phyloP scores from a whole-genome alignment of 2,797 vertebrate species.

The Lagodon rhomboides region DNA sequence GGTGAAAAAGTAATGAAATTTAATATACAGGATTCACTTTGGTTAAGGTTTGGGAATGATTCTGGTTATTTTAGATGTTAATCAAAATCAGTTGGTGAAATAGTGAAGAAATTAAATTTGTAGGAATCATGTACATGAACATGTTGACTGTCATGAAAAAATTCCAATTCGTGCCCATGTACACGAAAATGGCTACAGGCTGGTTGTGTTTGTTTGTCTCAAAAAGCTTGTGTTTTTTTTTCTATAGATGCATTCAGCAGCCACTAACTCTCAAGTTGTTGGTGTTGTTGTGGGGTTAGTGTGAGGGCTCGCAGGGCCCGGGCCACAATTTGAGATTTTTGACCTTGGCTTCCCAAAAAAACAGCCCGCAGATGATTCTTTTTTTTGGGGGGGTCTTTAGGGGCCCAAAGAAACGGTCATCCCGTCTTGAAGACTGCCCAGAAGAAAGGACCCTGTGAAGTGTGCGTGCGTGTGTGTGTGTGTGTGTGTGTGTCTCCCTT shows the following conservation, averaged over 20 bases:
- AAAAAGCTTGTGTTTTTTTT: not conserved
- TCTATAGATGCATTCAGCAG: not conserved
- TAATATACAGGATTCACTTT: too few relatives aligned
- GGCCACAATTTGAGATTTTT: constrained; percentile 38
- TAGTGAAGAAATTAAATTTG: too few relatives aligned
- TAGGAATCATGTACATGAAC: too few relatives aligned
- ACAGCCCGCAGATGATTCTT: constrained; percentile 8
- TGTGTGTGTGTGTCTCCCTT: constrained; percentile 39
- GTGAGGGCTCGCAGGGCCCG: not conserved
- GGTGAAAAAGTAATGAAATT: too few relatives aligned
- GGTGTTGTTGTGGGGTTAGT: not conserved
- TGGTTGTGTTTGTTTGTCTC: not conserved
- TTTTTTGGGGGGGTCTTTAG: constrained; percentile 11
- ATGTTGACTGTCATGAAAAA: too few relatives aligned
- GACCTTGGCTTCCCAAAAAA: constrained; percentile 30
- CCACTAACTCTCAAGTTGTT: not conserved
- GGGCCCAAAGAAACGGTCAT: constrained; percentile 42
- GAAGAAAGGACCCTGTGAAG: constrained; percentile 64
- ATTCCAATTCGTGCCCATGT: too few relatives aligned
- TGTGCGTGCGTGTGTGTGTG: constrained; percentile 16
- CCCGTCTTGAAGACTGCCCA: constrained; percentile 69
- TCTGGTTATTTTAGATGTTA: too few relatives aligned
- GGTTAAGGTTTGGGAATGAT: too few relatives aligned
- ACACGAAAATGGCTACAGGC: not conserved
- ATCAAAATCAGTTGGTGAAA: too few relatives aligned